phyloP scores from a whole-genome alignment of 2,888 invertebrate species.

The Invenusta paracnida region DNA sequence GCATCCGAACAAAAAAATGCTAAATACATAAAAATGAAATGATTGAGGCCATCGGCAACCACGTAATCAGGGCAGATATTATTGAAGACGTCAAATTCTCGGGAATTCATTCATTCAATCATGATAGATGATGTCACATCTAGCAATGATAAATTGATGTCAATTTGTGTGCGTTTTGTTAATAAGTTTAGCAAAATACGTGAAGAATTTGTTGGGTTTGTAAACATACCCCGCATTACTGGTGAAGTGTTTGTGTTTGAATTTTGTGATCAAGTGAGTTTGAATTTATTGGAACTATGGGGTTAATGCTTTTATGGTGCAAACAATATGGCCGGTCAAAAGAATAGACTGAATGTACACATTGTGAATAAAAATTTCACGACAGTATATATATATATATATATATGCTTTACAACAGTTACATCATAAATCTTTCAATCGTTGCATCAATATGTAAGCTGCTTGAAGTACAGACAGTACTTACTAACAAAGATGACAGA shows the following conservation, averaged over 20 bases:
- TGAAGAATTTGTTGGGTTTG: slow-evolving; percentile 39
- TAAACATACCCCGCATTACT: not conserved
- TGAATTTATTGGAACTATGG: not conserved
- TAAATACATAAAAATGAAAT: slow-evolving; percentile 27
- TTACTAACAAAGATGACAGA: not conserved
- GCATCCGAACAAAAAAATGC: not conserved
- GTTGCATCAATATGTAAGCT: not conserved
- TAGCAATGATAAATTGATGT: slow-evolving; percentile 38
- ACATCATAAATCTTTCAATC: not conserved
- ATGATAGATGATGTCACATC: slow-evolving; percentile 43
- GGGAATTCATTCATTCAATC: slow-evolving; percentile 27
- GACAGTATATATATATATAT: too few species aligned
- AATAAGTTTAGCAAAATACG: slow-evolving; percentile 12
- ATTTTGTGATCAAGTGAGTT: slow-evolving; percentile 4
- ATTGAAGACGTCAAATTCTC: slow-evolving; percentile 35
- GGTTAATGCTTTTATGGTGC: not conserved
- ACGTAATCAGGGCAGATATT: slow-evolving; percentile 34
- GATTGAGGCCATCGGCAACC: slow-evolving; percentile 34
- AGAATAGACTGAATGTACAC: not conserved
- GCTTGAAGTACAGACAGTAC: not conserved
- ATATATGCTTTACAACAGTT: not conserved
- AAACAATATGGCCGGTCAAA: not conserved
- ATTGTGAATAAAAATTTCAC: not conserved
- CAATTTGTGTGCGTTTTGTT: slow-evolving; percentile 38
- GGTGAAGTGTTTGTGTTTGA: not conserved